phyloP scores from a whole-genome alignment of 2,113 vertebrate species.

The Cavia aperea region DNA sequence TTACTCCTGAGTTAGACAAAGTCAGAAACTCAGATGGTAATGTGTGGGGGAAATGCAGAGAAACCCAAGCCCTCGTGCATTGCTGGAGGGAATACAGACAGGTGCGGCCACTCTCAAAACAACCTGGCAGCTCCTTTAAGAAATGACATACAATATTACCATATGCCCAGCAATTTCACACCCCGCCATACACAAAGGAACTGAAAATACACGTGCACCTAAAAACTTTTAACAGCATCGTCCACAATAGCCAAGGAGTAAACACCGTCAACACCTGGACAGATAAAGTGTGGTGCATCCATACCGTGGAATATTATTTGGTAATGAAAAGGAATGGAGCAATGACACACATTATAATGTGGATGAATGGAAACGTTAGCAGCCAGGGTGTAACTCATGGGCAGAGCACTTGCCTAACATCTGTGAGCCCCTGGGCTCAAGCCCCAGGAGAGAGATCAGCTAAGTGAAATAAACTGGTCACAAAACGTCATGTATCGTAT shows the following conservation, averaged over 20 bases:
- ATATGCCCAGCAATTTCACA: not conserved
- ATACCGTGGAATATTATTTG: not conserved
- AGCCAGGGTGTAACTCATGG: not conserved
- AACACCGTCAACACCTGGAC: not conserved
- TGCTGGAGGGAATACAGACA: too few species aligned
- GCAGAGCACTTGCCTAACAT: not conserved
- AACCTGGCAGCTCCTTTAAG: not conserved
- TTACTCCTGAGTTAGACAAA: not conserved
- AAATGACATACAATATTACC: too few species aligned
- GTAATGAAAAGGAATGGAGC: not conserved
- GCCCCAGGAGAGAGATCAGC: not conserved
- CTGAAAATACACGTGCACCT: not conserved
- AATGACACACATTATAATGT: rapidly evolving
- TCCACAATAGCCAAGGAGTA: not conserved
- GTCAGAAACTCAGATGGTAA: not conserved
- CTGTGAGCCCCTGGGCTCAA: not conserved
- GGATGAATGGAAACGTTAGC: not conserved
- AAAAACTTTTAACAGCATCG: not conserved
- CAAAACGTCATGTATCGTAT: not conserved
- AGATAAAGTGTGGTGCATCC: not conserved
- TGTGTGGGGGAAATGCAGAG: not conserved
- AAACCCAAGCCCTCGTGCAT: not conserved
- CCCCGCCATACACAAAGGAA: not conserved
- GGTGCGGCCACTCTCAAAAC: not conserved
- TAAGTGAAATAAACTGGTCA: not conserved